phyloP scores from a whole-genome alignment of 2,113 vertebrate species.

The Percopsis transmontana region DNA sequence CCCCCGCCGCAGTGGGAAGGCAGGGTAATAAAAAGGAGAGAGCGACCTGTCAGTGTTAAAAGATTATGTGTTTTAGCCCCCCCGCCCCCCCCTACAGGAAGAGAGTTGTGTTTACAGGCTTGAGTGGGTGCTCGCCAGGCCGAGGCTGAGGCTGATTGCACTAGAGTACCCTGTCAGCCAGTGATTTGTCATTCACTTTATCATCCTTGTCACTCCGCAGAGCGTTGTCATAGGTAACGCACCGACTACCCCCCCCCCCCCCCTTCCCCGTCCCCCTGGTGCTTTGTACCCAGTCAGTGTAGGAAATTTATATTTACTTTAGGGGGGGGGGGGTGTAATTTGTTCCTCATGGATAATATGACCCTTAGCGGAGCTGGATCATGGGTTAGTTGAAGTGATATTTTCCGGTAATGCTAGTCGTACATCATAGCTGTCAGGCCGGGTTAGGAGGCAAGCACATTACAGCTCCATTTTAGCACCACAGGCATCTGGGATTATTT shows the following conservation, averaged over 20 bases:
- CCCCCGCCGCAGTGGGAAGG: slow-evolving; percentile 55
- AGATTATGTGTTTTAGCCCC: slow-evolving; percentile 81
- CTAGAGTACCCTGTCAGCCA: slow-evolving; percentile 80
- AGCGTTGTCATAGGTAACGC: slow-evolving; percentile 79
- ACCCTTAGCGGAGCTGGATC: slow-evolving; percentile 99
- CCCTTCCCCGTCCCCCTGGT: slow-evolving; percentile 58
- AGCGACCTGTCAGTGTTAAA: slow-evolving; percentile 75
- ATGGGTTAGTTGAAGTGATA: slow-evolving; percentile 99
- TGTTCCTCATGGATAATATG: slow-evolving; percentile 99
- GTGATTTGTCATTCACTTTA: slow-evolving; percentile 87
- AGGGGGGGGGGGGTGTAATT: slow-evolving; percentile 89
- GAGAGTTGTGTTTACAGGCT: slow-evolving; percentile 81
- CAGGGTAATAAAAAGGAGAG: slow-evolving; percentile 75
- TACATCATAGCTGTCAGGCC: slow-evolving; percentile 99
- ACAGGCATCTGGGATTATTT: slow-evolving; percentile 99
- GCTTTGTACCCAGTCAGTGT: slow-evolving; percentile 87
- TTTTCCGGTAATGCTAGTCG: slow-evolving; percentile 99
- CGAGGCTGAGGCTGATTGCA: slow-evolving; percentile 80
- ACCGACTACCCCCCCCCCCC: slow-evolving; percentile 64
- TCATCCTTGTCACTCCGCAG: slow-evolving; percentile 86
- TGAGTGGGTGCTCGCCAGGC: slow-evolving; percentile 78
- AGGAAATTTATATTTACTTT: slow-evolving; percentile 99
- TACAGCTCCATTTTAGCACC: slow-evolving; percentile 99
- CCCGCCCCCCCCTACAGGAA: slow-evolving; percentile 62
- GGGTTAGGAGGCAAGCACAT: slow-evolving; percentile 99